Evolutionary conservation across 2,888 invertebrate genomes (phyloP).

Genomic region (Microctonus brassicae): DNA sequence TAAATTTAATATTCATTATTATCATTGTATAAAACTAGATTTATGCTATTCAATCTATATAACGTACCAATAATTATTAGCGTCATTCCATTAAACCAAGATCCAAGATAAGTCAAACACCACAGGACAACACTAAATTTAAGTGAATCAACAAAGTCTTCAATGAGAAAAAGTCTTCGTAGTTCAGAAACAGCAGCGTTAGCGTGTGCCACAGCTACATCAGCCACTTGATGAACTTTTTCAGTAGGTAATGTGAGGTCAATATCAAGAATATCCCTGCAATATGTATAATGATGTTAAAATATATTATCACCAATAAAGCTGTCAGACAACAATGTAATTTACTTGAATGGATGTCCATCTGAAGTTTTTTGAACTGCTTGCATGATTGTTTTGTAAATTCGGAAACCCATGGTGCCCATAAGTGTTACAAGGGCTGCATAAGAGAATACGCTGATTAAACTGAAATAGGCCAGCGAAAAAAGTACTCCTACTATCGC

Average conservation of each 20-base stretch:
- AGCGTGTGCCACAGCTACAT: conserved; percentile 87
- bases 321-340: conserved; percentile 43
- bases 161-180: conserved; percentile 94
- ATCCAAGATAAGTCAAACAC: conserved; percentile 97
- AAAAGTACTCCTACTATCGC: conserved; percentile 89
- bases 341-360: conserved; percentile 98
- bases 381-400: conserved; percentile 95
- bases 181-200: conserved; percentile 87
- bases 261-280: conserved; percentile 85
- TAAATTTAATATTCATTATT: conserved; percentile 57
- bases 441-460: conserved; percentile 96
- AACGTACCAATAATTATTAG: conserved; percentile 90
- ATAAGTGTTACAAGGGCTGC: conserved; percentile 86
- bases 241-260: conserved; percentile 92
- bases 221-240: conserved; percentile 90
- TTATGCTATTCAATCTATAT: neutral
- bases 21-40: conserved; percentile 25
- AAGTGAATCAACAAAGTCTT: conserved; percentile 95
- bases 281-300: conserved; percentile 51
- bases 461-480: conserved; percentile 94
- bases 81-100: conserved; percentile 99
- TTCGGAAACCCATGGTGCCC: conserved; percentile 92
- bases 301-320: conserved; percentile 9
- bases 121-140: conserved; percentile 96
- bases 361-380: conserved; percentile 97